Conservation (phyloP, 64 coral and sea anemone species). For the Stichodactyla mertensii region DNA sequence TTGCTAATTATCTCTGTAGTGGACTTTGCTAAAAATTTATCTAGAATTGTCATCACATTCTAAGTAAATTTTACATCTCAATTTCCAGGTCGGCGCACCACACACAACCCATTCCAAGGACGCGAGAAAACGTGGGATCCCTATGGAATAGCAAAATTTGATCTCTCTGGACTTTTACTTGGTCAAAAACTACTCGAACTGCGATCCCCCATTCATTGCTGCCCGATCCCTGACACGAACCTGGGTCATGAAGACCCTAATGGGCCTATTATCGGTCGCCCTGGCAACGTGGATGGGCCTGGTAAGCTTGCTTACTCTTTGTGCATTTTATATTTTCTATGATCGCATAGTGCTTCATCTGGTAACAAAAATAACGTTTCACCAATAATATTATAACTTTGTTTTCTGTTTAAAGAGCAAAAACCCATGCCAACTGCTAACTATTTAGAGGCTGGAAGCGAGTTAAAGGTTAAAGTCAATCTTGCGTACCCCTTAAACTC, state of each 20-base stretch:
- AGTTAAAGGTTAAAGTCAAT: constrained; percentile 86
- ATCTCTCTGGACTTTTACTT: constrained; percentile 73
- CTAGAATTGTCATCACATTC: no score
- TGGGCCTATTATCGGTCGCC: constrained; percentile 65
- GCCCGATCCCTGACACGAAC: constrained; percentile 67
- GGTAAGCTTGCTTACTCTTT: constrained; percentile 17
- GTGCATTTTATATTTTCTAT: no score
- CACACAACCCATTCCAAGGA: constrained; percentile 88
- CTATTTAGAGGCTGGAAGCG: constrained; percentile 87
- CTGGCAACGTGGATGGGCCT: constrained; percentile 90
- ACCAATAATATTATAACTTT: not conserved
- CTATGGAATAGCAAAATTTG: constrained; percentile 89
- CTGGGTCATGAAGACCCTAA: constrained; percentile 71
- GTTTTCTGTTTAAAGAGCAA: constrained; percentile 47
- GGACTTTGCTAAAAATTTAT: no score
- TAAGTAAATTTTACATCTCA: not conserved
- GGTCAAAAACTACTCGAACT: constrained; percentile 75
- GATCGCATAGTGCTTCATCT: not conserved
- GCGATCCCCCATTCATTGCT: constrained; percentile 75
- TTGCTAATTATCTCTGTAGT: no score
- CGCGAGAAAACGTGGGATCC: constrained; percentile 82
- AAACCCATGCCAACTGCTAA: constrained; percentile 76
- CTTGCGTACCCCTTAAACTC: constrained; percentile 68
- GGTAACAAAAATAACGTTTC: no score
- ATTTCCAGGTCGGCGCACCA: constrained; percentile 78